Evolutionary conservation across 1,140 invertebrate genomes (phyloP), one percentile per base, ranked within the genome.

Genomic region (Drosophila nigromelanica): DNA sequence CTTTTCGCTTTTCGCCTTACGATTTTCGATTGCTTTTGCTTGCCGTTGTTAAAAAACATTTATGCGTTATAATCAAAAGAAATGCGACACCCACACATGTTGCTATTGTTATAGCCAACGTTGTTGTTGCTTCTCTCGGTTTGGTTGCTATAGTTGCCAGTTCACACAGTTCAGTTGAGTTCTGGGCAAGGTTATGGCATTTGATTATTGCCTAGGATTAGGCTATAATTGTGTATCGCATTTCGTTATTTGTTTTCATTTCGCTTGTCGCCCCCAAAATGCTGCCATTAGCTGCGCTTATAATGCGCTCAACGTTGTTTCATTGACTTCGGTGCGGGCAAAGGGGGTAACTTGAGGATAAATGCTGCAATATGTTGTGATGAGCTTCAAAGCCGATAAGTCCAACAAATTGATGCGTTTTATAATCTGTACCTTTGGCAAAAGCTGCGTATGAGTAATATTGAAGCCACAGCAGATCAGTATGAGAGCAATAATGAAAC

Each of bases 11-110:
- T 50, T 42, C 37, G 42, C 1, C 15, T 40, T 40, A 39, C 35
- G 45, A 15, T 71, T 86, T 63, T 64, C 62, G 83, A 87, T 86
- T 87, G 82, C 76, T 73, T 87, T 89, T 87, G 82, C 82, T 87
- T 62, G 78, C 61, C 66, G 73, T 89, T 89, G 82, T 87, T 87
- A 87, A 87, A 87, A 87, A 89, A 87, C 83, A 87, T 87, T 87
- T 87, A 87, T 87, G 82, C 78, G 74, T 69, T 73, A 81, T 81
- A 81, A 81, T 81, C 78, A 81, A 81, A 81, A 76, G 78, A 77
- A 71, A 80, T 81, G 77, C 69, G 81, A 86, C 76, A 63, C 63
- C 33, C 59, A 12, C 52, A 42, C 39, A 76, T 70, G 70, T 71
- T 81, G 79, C 74, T 78, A 62, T 68, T 72, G 56, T 39, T 39